Evolutionary conservation across 1,140 invertebrate genomes (phyloP).

Genomic region (Dendrolimus punctatus): DNA sequence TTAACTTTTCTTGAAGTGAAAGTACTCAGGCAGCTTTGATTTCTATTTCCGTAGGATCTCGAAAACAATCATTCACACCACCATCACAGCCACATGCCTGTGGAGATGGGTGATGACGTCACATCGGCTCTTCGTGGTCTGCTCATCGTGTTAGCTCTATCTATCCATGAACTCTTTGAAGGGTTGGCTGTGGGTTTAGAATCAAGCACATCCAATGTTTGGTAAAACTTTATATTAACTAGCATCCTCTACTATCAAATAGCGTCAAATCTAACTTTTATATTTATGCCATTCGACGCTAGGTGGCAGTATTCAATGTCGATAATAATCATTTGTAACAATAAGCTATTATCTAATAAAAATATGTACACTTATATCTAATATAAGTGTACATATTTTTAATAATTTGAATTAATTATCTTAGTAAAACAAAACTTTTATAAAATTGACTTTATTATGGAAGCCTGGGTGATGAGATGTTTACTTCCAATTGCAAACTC

Average conservation of each 20-base stretch:
- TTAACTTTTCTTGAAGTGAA: too few relatives aligned
- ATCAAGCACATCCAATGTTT: constrained; percentile 77
- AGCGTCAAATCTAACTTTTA: constrained; percentile 1
- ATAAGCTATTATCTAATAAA: too few relatives aligned
- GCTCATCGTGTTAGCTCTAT: constrained; percentile 88
- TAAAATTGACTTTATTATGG: too few relatives aligned
- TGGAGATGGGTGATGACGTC: constrained; percentile 72
- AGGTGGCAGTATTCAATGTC: constrained; percentile 16
- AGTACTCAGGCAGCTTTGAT: background rate
- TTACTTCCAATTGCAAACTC: too few relatives aligned
- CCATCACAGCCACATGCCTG: constrained; percentile 64
- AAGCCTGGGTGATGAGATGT: too few relatives aligned
- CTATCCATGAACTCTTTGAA: constrained; percentile 94
- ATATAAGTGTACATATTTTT: too few relatives aligned
- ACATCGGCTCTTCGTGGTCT: constrained; percentile 81
- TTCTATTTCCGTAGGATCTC: constrained; percentile 31
- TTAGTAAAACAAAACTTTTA: too few relatives aligned
- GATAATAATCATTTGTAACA: too few relatives aligned
- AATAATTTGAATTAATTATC: too few relatives aligned
- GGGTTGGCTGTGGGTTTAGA: constrained; percentile 92
- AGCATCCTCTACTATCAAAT: constrained; percentile 22
- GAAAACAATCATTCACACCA: constrained; percentile 34
- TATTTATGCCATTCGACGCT: constrained; percentile 6
- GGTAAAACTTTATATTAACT: constrained; percentile 58
- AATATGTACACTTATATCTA: too few relatives aligned